Percentiles rank a stretch among this genome's conserved stretches.
These are phyloP conservation scores for Sitodiplosis mosellana DNA, from an alignment of 1,140 invertebrate species.

Conservation along the genomic window DNA sequence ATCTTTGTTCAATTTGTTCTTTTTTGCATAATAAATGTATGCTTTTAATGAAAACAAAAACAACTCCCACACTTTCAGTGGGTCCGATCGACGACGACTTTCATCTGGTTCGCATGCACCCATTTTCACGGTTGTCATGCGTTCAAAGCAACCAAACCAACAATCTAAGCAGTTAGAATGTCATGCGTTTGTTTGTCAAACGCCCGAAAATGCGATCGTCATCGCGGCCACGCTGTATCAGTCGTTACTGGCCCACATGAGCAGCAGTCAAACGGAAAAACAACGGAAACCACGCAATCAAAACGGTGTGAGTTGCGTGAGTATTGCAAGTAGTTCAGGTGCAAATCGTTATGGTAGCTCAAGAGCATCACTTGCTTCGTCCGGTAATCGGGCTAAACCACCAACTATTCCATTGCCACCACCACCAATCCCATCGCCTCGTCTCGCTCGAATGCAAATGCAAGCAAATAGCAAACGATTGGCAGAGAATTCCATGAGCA, in stretches of 20 bases:
- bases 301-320: conserved; percentile 51
- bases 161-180: conserved; percentile 65
- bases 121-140: conserved; percentile 80
- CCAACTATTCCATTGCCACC: too few species aligned
- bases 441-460: not conserved
- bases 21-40: too few species aligned
- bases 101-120: conserved; percentile 43
- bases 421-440: conserved; percentile 1
- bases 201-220: conserved; percentile 72
- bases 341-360: not conserved
- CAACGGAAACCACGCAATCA: conserved; percentile 35
- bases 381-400: too few species aligned
- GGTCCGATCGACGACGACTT: conserved; percentile 20
- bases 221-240: conserved; percentile 79
- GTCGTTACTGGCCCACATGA: conserved; percentile 63
- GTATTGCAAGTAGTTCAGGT: conserved; percentile 36
- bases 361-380: not conserved
- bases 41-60: too few species aligned
- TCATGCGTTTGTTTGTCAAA: conserved; percentile 76
- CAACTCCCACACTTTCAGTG: conserved; percentile 13
- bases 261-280: conserved; percentile 24
- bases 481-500: conserved; percentile 34
- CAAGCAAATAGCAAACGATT: conserved; percentile 29
- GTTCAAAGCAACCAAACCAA: conserved; percentile 44
- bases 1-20: too few species aligned